These are phyloP conservation scores for Peromyscus aztecus DNA, from an alignment of 2,797 vertebrate genomes.

Conservation along the genomic window DNA sequence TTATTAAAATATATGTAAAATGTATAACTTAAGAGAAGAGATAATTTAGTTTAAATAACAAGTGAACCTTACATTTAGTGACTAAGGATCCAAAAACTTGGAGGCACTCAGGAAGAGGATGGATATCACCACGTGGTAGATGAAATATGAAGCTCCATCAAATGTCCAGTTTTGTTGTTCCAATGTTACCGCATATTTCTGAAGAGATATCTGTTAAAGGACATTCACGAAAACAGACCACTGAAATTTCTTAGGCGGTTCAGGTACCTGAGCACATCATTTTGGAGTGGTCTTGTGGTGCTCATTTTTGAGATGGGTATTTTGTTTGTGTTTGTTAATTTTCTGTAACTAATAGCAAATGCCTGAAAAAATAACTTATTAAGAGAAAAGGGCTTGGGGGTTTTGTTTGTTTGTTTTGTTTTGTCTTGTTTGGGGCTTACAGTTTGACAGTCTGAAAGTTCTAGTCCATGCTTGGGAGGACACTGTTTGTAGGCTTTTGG, in stretches of 20 bases:
- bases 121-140: not conserved
- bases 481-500: not conserved
- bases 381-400: not conserved
- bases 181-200: not conserved
- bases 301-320: not conserved
- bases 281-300: not conserved
- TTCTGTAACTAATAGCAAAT: not conserved
- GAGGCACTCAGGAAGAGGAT: not conserved
- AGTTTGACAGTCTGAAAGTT: not conserved
- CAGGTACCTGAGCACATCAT: constrained; percentile 35
- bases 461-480: not conserved
- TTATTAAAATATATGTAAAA: not conserved
- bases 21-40: constrained; percentile 53
- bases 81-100: not conserved
- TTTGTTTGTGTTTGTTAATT: not conserved
- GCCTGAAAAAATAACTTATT: not conserved
- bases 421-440: not conserved
- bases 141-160: not conserved
- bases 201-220: not conserved
- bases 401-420: not conserved
- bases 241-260: constrained; percentile 20
- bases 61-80: not conserved
- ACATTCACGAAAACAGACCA: not conserved
- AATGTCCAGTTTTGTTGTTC: not conserved
- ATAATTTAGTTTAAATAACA: not conserved